Evolutionary conservation across 1,140 invertebrate species (phyloP).

Genomic region (Chironomus striatipennis): DNA sequence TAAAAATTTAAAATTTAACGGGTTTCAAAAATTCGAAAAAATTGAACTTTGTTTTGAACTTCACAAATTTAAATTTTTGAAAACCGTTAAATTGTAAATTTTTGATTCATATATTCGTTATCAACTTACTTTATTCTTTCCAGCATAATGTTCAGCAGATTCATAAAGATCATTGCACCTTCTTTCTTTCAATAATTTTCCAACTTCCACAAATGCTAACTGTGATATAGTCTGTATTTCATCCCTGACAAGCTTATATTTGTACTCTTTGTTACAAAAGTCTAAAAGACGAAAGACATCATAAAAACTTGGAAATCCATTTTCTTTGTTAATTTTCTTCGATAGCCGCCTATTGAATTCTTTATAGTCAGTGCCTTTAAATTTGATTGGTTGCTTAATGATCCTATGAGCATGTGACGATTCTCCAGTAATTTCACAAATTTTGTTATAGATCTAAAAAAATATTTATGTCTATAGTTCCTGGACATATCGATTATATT

Average conservation of each 20-base stretch:
- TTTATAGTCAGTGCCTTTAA: conserved; percentile 39
- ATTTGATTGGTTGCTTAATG: conserved; percentile 42
- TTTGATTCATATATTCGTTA: too few relatives aligned
- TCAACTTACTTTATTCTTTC: conserved; percentile 31
- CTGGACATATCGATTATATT: not conserved
- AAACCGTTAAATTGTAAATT: not conserved
- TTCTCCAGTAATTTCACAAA: conserved; percentile 46
- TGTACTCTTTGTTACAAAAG: conserved; percentile 40
- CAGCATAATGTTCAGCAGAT: conserved; percentile 36
- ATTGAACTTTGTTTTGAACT: too few relatives aligned
- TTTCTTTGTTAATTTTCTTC: conserved; percentile 42
- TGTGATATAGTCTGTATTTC: conserved; percentile 44
- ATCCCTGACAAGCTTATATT: conserved; percentile 38
- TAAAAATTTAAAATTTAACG: too few relatives aligned
- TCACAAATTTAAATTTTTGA: not conserved
- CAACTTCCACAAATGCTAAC: conserved; percentile 46
- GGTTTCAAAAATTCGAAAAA: too few relatives aligned
- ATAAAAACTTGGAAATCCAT: conserved; percentile 47
- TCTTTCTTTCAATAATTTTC: conserved; percentile 43
- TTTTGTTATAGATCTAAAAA: conserved; percentile 40
- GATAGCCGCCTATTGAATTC: conserved; percentile 47
- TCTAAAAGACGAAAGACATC: conserved; percentile 45
- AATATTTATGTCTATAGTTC: not conserved
- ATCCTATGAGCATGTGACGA: conserved; percentile 42
- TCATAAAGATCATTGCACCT: conserved; percentile 47